Conservation (phyloP, 2,113 vertebrate genomes). For the Ptychochromis oligacanthus region DNA sequence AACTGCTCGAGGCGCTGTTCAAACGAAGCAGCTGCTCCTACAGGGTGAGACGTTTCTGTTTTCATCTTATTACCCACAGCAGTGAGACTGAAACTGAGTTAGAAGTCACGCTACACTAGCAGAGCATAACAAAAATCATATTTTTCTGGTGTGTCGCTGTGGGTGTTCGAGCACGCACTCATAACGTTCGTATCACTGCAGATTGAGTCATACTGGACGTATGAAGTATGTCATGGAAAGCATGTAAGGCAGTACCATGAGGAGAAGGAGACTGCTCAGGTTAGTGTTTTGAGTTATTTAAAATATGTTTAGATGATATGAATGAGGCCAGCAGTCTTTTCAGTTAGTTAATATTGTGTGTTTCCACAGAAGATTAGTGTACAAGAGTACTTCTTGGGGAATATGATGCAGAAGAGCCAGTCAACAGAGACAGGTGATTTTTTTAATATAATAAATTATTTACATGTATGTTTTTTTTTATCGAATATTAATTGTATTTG, state of each 20-base stretch:
- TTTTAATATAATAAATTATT: not conserved
- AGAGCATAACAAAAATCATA: not conserved
- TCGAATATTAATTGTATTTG: not conserved
- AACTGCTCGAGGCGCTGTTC: conserved; percentile 92
- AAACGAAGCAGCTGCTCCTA: conserved; percentile 99
- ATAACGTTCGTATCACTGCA: conserved; percentile 64
- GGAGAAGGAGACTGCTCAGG: conserved; percentile 97
- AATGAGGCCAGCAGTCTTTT: not conserved
- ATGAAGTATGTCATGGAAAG: conserved; percentile 96
- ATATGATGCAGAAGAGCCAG: conserved; percentile 82
- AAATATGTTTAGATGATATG: not conserved
- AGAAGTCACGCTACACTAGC: not conserved
- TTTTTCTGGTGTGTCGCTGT: not conserved
- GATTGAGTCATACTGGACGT: conserved; percentile 99
- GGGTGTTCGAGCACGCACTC: not conserved
- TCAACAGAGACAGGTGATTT: conserved; percentile 84
- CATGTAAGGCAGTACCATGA: conserved; percentile 97
- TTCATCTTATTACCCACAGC: not conserved
- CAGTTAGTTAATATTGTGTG: not conserved
- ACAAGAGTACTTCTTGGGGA: conserved; percentile 96
- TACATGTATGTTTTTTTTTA: not conserved
- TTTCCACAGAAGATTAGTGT: conserved; percentile 89
- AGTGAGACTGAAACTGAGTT: conserved; percentile 8
- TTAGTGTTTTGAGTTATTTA: conserved; percentile 64
- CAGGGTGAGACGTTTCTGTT: conserved; percentile 81